phyloP scores from a whole-genome alignment of 2,797 vertebrate species.

The Epinephelus awoara region DNA sequence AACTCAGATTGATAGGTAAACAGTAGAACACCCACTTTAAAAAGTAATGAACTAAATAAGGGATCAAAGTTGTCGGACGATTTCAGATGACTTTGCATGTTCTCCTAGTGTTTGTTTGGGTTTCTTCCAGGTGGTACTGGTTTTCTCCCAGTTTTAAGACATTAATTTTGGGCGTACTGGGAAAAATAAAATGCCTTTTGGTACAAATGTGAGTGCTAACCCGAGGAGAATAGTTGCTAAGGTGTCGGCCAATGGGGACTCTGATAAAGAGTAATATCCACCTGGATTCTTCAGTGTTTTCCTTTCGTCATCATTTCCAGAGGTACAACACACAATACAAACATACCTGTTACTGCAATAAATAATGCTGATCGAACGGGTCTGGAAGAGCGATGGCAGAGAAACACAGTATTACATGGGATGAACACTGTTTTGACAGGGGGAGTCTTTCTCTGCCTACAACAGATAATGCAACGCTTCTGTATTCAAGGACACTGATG shows the following conservation, averaged over 20 bases:
- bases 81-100: constrained; percentile 19
- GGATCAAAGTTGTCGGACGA: background rate
- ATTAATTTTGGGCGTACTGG: constrained; percentile 19
- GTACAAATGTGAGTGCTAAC: constrained; percentile 23
- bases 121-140: constrained; percentile 35
- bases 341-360: constrained; percentile 20
- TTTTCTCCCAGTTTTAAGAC: constrained; percentile 33
- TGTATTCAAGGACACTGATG: constrained; percentile 78
- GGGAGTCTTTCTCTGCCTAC: constrained; percentile 55
- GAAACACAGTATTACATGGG: constrained; percentile 25
- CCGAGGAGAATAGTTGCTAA: constrained; percentile 8
- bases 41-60: background rate
- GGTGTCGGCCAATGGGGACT: background rate
- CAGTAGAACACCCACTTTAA: background rate
- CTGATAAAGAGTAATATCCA: constrained; percentile 22
- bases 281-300: constrained; percentile 38
- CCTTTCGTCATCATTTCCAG: constrained; percentile 43
- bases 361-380: constrained; percentile 53
- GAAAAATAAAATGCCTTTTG: constrained; percentile 40
- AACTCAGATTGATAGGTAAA: background rate
- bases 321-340: constrained; percentile 20
- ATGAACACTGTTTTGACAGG: constrained; percentile 58
- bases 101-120: background rate
- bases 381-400: constrained; percentile 28
- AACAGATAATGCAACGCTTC: constrained; percentile 67